Percentiles rank a stretch among this genome's conserved stretches.
Evolutionary conservation across 2,888 invertebrate species (phyloP).

Genomic region (Sinelater perroti): DNA sequence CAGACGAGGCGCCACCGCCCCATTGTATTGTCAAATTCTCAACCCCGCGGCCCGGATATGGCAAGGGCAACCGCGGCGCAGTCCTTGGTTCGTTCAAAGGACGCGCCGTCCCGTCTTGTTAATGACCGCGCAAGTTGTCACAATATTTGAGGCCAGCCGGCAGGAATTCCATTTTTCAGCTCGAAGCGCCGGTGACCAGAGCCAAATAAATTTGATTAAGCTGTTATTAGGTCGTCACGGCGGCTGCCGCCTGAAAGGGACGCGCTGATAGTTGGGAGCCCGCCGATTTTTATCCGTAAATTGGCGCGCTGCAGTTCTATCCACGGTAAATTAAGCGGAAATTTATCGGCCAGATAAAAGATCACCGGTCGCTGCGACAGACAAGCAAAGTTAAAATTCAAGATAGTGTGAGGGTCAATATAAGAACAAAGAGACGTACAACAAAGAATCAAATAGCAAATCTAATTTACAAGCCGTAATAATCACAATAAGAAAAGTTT

Average conservation of each 20-base stretch:
- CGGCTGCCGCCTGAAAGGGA: background rate
- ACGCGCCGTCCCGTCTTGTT: conserved; percentile 22
- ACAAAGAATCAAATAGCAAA: too few species aligned
- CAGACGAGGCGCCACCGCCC: conserved; percentile 33
- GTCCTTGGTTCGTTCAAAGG: conserved; percentile 11
- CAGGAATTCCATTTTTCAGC: conserved; percentile 1
- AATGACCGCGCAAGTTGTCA: conserved; percentile 21
- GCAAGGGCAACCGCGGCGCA: conserved; percentile 15
- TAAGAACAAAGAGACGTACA: too few species aligned
- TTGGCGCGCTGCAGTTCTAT: conserved; percentile 3
- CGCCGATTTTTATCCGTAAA: conserved; percentile 11
- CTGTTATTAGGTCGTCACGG: background rate
- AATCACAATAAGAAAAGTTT: too few species aligned
- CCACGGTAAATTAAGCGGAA: conserved; percentile 6
- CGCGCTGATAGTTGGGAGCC: too few species aligned
- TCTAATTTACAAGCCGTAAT: too few species aligned
- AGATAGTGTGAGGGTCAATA: too few species aligned
- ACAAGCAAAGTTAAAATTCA: too few species aligned
- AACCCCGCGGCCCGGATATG: conserved; percentile 23
- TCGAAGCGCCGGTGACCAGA: background rate
- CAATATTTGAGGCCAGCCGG: background rate
- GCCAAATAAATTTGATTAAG: background rate
- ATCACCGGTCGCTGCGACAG: background rate
- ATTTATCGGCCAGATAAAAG: conserved; percentile 7
- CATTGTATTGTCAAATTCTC: conserved; percentile 33